These are phyloP conservation scores for Cydia fagiglandana DNA, from an alignment of 1,140 invertebrate genomes.

Conservation along the genomic window DNA sequence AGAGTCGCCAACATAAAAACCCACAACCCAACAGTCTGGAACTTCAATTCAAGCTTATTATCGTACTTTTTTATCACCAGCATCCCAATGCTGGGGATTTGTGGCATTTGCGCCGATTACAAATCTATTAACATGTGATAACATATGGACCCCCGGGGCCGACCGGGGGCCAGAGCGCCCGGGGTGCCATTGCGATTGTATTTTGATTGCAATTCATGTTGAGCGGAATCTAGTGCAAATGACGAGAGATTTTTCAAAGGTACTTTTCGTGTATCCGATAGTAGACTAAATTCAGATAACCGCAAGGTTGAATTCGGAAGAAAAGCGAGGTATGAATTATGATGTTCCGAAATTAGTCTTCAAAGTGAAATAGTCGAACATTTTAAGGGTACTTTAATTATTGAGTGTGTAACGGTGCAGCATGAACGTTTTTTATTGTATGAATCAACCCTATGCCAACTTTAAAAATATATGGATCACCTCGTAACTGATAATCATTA, in stretches of 20 bases:
- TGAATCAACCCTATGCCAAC: too few relatives aligned
- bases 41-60: too few relatives aligned
- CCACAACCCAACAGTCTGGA: too few relatives aligned
- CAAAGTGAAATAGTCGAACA: not conserved
- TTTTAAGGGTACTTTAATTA: not conserved
- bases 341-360: not conserved
- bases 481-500: too few relatives aligned
- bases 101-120: conserved; percentile 66
- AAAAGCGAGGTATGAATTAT: not conserved
- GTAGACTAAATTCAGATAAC: not conserved
- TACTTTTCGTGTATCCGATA: not conserved
- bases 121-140: conserved; percentile 64
- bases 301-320: not conserved
- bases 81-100: conserved; percentile 61
- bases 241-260: not conserved
- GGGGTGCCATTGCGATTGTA: conserved; percentile 34
- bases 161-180: conserved; percentile 50
- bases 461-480: too few relatives aligned
- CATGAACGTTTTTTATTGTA: not conserved
- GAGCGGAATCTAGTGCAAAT: conserved; percentile 22
- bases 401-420: not conserved
- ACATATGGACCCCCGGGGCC: conserved; percentile 58
- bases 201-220: conserved; percentile 18
- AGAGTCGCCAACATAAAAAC: too few relatives aligned
- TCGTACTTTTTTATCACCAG: not conserved